phyloP scores from a whole-genome alignment of 1,140 invertebrate genomes.

The Coptotermes formosanus region DNA sequence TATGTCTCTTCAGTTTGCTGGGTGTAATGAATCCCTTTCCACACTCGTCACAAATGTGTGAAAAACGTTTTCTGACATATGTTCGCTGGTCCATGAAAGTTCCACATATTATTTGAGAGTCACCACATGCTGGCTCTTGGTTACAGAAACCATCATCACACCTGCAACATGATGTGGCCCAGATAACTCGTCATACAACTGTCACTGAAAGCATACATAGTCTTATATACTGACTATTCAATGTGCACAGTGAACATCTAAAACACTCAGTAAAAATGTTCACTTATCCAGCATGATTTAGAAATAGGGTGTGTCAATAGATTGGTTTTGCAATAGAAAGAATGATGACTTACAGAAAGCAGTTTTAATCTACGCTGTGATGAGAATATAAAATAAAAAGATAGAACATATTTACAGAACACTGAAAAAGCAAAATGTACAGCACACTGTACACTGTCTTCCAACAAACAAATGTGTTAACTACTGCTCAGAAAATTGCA shows the following conservation, averaged over 20 bases:
- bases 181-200: neutral
- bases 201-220: neutral
- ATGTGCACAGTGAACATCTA: neutral
- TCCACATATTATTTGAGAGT: neutral
- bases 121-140: neutral
- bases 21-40: neutral
- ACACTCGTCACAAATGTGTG: neutral
- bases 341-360: neutral
- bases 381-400: no score
- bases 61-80: neutral
- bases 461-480: no score
- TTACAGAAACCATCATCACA: neutral
- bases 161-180: neutral
- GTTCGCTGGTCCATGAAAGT: neutral
- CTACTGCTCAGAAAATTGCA: no score
- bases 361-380: neutral
- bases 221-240: neutral
- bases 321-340: neutral
- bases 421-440: no score
- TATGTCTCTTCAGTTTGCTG: neutral
- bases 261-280: no score
- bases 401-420: no score
- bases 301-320: no score
- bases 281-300: no score
- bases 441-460: no score